Conservation (phyloP, 2,888 invertebrate species). For the Pedicia rivosa region DNA sequence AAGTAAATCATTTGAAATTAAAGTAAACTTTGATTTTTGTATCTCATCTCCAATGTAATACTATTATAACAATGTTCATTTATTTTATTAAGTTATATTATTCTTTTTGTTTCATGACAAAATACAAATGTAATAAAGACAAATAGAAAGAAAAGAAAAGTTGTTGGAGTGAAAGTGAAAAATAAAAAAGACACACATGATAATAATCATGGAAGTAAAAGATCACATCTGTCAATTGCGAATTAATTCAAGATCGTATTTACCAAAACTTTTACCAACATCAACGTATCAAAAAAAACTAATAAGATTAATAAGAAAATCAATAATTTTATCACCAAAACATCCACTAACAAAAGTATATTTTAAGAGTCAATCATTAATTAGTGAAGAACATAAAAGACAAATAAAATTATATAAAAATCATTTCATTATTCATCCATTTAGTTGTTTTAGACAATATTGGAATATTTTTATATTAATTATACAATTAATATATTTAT, state of each 20-base stretch:
- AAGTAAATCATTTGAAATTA: too few species aligned
- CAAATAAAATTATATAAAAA: slow-evolving; percentile 2
- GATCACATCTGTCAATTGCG: neutral
- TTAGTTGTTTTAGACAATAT: slow-evolving; percentile 2
- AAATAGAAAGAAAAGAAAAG: too few species aligned
- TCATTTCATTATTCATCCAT: slow-evolving; percentile 7
- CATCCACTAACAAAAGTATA: slow-evolving; percentile 7
- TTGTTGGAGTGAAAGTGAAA: too few species aligned
- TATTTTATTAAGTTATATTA: too few species aligned
- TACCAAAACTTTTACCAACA: slow-evolving; percentile 8
- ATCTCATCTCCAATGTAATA: too few species aligned
- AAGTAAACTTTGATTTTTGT: too few species aligned
- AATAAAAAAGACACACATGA: too few species aligned
- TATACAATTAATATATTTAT: neutral
- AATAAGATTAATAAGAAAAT: neutral
- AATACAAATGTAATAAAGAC: too few species aligned
- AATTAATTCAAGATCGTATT: slow-evolving; percentile 4
- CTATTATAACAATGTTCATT: too few species aligned
- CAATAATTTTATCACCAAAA: slow-evolving; percentile 3
- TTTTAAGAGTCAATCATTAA: slow-evolving; percentile 6
- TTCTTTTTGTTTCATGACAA: too few species aligned
- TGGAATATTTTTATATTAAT: slow-evolving; percentile 7
- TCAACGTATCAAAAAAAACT: neutral
- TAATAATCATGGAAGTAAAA: too few species aligned
- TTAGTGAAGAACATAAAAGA: slow-evolving; percentile 5